Conservation (phyloP, 53 echinoderm and acorn worm species). For the Paelopatides confundens region DNA sequence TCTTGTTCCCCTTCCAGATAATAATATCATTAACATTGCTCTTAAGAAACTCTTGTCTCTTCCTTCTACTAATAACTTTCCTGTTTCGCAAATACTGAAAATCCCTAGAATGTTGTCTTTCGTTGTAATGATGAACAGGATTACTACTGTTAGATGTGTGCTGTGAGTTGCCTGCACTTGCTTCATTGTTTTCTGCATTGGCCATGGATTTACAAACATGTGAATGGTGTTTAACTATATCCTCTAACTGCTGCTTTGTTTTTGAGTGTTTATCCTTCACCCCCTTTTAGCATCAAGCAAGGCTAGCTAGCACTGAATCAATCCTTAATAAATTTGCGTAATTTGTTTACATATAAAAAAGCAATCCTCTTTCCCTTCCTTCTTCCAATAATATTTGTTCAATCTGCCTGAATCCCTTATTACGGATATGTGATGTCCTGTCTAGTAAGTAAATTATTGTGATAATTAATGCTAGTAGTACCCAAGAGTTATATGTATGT, state of each 20-base stretch:
- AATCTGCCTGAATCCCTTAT: neutral
- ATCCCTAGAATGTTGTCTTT: no score
- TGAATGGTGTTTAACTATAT: neutral
- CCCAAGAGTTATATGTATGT: neutral
- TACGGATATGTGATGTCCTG: neutral
- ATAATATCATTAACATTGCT: neutral
- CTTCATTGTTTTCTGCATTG: neutral
- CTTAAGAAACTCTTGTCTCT: neutral
- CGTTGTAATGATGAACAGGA: no score
- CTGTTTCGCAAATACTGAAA: neutral
- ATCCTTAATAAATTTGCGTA: neutral
- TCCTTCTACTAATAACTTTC: neutral
- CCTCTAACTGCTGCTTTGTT: neutral
- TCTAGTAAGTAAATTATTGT: neutral
- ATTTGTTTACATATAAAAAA: neutral
- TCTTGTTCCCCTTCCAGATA: no score
- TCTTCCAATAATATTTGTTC: neutral
- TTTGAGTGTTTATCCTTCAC: neutral
- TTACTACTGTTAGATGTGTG: no score
- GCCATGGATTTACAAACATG: neutral
- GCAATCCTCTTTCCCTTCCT: conserved; percentile 14
- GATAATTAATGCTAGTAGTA: neutral
- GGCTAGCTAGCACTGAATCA: neutral
- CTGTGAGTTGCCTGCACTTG: no score
- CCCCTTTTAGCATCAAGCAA: neutral